These are phyloP conservation scores for Apis florea DNA, from an alignment of 1,140 invertebrate genomes.

Conservation along the genomic window DNA sequence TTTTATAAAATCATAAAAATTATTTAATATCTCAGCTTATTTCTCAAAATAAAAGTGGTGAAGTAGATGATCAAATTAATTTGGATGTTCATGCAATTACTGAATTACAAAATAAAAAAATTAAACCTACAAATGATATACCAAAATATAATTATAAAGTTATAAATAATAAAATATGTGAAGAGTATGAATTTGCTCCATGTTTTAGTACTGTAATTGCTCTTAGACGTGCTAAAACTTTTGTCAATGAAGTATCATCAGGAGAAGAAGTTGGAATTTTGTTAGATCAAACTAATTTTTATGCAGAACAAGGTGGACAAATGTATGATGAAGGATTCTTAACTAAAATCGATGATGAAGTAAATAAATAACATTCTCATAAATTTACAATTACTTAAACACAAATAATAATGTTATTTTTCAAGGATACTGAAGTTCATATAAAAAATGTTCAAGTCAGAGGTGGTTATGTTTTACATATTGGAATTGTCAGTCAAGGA, in stretches of 20 bases:
- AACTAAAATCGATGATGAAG: conserved; percentile 91
- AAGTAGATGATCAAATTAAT: conserved; percentile 89
- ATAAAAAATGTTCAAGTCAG: conserved; percentile 98
- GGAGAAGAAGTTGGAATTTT: conserved; percentile 96
- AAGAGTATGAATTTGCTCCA: conserved; percentile 86
- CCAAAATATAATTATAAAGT: conserved; percentile 95
- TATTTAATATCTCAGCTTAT: conserved; percentile 80
- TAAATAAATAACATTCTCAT: conserved; percentile 62
- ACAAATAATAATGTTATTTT: conserved; percentile 38
- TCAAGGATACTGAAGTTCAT: conserved; percentile 91
- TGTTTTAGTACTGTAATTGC: conserved; percentile 87
- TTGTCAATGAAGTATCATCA: conserved; percentile 90
- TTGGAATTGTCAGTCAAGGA: conserved; percentile 91
- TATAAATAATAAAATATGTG: conserved; percentile 82
- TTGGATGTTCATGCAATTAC: conserved; percentile 98
- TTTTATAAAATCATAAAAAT: conserved; percentile 20
- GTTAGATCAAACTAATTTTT: conserved; percentile 96
- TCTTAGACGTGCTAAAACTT: conserved; percentile 89
- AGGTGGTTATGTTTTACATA: conserved; percentile 97
- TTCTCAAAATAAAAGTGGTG: conserved; percentile 91
- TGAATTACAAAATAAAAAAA: conserved; percentile 89
- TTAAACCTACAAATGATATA: conserved; percentile 93
- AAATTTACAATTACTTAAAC: not conserved
- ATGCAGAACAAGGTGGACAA: conserved; percentile 99
- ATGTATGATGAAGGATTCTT: conserved; percentile 98